Percentiles rank a stretch among this genome's conserved stretches.
Conservation (phyloP, 53 echinoderm and acorn worm species). For the Luidia sarsii region DNA sequence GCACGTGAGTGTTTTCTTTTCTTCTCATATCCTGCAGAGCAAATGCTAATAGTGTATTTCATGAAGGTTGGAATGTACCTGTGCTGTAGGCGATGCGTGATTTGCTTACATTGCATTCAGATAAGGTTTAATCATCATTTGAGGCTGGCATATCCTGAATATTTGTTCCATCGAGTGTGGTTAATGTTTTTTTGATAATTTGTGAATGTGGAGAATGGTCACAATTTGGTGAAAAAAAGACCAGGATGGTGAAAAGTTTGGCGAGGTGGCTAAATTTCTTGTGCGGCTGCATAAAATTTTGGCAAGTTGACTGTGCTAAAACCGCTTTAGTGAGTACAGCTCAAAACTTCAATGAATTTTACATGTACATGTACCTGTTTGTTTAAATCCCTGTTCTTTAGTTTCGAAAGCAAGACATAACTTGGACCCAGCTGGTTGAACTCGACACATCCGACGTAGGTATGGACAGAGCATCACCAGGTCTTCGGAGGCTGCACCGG, state of each 20-base stretch:
- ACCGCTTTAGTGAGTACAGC: not conserved
- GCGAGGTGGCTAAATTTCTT: no score
- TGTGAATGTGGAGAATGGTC: no score
- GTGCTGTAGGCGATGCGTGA: no score
- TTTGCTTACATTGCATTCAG: no score
- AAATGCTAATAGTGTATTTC: no score
- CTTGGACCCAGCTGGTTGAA: constrained; percentile 31
- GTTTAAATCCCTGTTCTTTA: not conserved
- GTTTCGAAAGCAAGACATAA: constrained; percentile 20
- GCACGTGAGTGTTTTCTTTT: not conserved
- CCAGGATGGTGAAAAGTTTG: no score
- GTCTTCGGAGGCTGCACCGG: constrained; percentile 36
- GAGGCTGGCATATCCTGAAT: no score
- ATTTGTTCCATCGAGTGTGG: not conserved
- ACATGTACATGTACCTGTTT: no score
- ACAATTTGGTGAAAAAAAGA: no score
- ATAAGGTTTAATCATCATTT: not conserved
- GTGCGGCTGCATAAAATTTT: not conserved
- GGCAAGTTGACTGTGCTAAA: not conserved
- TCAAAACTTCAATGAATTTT: not conserved
- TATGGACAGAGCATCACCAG: constrained; percentile 5
- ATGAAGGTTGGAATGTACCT: no score
- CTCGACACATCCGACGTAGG: constrained; percentile 29
- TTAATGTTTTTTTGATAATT: no score
- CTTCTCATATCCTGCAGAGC: no score